Evolutionary conservation across 2,797 vertebrate species (phyloP), one percentile per base, ranked within the genome.

Genomic region (Tenualosa ilisha): DNA sequence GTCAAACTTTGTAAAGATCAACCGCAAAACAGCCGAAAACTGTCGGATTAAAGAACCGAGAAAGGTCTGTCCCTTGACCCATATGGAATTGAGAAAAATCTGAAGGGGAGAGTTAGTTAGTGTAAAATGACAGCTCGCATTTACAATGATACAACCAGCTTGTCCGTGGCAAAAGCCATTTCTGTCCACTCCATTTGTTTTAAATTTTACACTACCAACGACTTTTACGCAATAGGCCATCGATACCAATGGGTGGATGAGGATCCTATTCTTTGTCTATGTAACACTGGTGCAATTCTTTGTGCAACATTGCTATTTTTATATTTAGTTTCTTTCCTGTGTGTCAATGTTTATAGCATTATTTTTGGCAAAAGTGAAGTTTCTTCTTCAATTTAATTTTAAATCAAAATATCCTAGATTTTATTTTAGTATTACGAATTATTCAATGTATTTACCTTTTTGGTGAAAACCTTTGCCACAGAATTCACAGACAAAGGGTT

Each of bases 401-500:
- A 37, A 12, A 40, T 12, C 2, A 7, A 72, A 37, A 40, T 72
- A 37, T 5, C 31, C 31, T 37, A 20, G 4, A 72, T 72, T 37
- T 17, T 6, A 6, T 40, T 37, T 20, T 31, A 7, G 11, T 3
- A 56, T 31, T 5, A 3, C 0, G 53, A 4, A 63, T 17, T 79
- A 22, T 46, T 24, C 4, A 79, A 20, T 20, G 20, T 15, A 26
- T 81, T 88, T 95, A 97, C 97, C 97, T 97, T 97, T 97, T 94
- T 97, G 97, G 90, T 97, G 97, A 91, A 97, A 97, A 81, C 97
- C 97, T 94, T 97, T 97, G 86, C 97, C 97, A 86, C 97, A 97
- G 90, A 97, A 97, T 91, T 97, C 97, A 86, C 97, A 97, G 84
- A 97, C 95, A 93, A 97, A 97, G 61, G 97, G 97, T 91, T 97